A percentile compares a stretch with the other conserved stretches of the same genome.
Evolutionary conservation across 2,888 invertebrate species (phyloP).

Genomic region (Gisinianus flammeolus): DNA sequence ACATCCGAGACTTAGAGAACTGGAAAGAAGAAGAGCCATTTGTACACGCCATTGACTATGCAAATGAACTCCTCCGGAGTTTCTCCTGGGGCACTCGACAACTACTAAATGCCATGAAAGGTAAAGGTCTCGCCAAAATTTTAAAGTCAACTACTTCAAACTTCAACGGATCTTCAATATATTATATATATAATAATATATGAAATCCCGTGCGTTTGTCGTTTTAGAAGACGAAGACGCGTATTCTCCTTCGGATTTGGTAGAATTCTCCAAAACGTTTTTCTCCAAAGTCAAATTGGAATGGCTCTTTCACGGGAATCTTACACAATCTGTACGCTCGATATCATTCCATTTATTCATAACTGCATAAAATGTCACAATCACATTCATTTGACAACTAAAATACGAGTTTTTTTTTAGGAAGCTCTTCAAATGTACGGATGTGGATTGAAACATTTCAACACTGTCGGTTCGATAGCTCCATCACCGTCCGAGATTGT

Average conservation of each 20-base stretch:
- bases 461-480: not conserved
- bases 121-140: slow-evolving; percentile 60
- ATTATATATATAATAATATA: too few species aligned
- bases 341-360: too few species aligned
- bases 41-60: slow-evolving; percentile 69
- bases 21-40: slow-evolving; percentile 9
- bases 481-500: not conserved
- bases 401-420: too few species aligned
- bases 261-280: slow-evolving; percentile 78
- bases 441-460: not conserved
- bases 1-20: slow-evolving; percentile 9
- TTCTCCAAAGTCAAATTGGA: slow-evolving; percentile 85
- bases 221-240: too few species aligned
- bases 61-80: slow-evolving; percentile 78
- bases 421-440: not conserved
- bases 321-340: slow-evolving; percentile 60
- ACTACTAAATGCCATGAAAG: slow-evolving; percentile 76
- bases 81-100: slow-evolving; percentile 88
- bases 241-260: slow-evolving; percentile 71
- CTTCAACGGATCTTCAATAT: too few species aligned
- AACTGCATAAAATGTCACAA: too few species aligned
- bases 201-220: too few species aligned
- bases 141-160: too few species aligned
- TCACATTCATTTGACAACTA: too few species aligned
- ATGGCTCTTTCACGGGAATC: slow-evolving; percentile 86